Base-by-base conservation (phyloP, 2,113 vertebrate species). In the Microcebus griseorufus region DNA sequence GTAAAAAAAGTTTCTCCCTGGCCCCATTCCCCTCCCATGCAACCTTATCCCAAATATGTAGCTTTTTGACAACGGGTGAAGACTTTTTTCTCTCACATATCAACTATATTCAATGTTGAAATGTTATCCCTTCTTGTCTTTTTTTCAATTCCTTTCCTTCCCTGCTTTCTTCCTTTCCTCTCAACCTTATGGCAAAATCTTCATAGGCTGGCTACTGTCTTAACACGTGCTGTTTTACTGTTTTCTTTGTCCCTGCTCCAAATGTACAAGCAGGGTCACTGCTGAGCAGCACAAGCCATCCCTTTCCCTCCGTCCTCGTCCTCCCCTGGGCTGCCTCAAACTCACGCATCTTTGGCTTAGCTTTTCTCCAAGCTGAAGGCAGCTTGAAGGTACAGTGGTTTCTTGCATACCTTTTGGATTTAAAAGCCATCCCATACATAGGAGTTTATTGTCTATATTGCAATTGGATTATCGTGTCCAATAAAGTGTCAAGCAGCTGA, bases 401-500 rank as follows among this genome's bases (percentile, higher is more conserved):
- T 58, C 78, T 95, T 95, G 87, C 90, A 78, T 69, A 10, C 3
- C 0, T 45, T 75, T 65, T 6, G 34, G 70, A 83, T 97, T 96
- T 95, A 92, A 97, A 93, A 83, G 58, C 80, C 79, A 45, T 69
- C 62, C 34, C 8, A 2, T 32, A 9, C 67, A 55, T 1, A n/a
- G 29, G 48, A 60, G 62, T 91, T 96, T 48, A 42, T 88, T 93
- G 82, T 42, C 91, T 96, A 1, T 86, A 60, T 67, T 42, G 23
- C 65, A 90, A 6, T 84, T 94, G 91, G 79, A 82, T 97, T 62
- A 96, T 96, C 92, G 62, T 60, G 79, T 90, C 37, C 97, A 97
- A 2, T 95, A 89, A 97, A 97, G 78, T 95, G 88, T 85, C 93
- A 97, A 92, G 55, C 27, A 84, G 53, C 76, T 96, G 92, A 96